phyloP scores from a whole-genome alignment of 2,888 invertebrate species.

The Metacarcinus magister region DNA sequence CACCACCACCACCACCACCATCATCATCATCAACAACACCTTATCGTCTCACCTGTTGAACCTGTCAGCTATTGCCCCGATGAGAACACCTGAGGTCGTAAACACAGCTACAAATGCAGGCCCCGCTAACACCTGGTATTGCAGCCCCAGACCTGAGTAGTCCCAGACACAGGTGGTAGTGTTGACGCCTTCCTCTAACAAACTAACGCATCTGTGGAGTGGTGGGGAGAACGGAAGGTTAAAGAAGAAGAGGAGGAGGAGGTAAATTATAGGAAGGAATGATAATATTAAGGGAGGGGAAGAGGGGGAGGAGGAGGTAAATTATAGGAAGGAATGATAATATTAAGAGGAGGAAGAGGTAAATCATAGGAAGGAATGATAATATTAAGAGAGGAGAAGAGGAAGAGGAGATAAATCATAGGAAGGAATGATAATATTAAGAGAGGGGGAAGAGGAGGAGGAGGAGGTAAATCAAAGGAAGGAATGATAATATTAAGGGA shows the following conservation, averaged over 20 bases:
- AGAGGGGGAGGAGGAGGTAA: background rate
- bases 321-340: background rate
- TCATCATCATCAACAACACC: background rate
- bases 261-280: background rate
- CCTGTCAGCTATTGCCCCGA: slow-evolving; percentile 87
- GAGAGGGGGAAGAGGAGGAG: too few species aligned
- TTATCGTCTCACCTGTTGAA: slow-evolving; percentile 76
- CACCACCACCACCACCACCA: background rate
- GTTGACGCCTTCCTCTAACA: slow-evolving; percentile 85
- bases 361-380: background rate
- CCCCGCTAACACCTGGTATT: slow-evolving; percentile 96
- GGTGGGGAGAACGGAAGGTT: background rate
- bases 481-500: background rate
- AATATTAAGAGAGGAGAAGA: too few species aligned
- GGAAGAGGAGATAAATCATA: too few species aligned
- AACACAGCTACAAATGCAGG: slow-evolving; percentile 96
- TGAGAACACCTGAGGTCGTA: slow-evolving; percentile 93
- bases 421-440: too few species aligned
- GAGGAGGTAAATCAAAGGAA: too few species aligned
- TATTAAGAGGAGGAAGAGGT: background rate
- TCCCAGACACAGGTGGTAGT: slow-evolving; percentile 91
- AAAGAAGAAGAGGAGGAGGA: background rate
- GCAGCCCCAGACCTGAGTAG: slow-evolving; percentile 95
- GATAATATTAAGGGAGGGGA: background rate
- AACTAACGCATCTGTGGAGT: slow-evolving; percentile 63